Evolutionary conservation across 2,888 invertebrate genomes (phyloP).

Genomic region (Drosophila kokeensis): DNA sequence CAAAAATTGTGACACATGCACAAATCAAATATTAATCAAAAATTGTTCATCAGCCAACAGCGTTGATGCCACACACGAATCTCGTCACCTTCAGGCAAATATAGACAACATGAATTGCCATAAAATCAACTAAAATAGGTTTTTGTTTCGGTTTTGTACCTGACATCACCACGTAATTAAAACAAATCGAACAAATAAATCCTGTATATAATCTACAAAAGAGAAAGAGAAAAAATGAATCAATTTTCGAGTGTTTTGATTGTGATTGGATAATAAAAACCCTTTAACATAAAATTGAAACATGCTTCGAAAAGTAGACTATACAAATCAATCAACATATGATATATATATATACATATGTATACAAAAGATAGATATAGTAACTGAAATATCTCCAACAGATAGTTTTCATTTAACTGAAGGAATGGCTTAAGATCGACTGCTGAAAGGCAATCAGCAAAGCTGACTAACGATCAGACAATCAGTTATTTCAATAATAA

Average conservation of each 20-base stretch:
- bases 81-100: not conserved
- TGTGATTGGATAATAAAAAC: accelerated
- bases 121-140: not conserved
- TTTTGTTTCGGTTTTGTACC: not conserved
- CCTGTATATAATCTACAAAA: not conserved
- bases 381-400: not conserved
- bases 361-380: not conserved
- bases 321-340: not conserved
- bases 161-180: not conserved
- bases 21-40: constrained; percentile 4
- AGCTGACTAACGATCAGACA: not conserved
- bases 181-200: not conserved
- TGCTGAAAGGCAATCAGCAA: not conserved
- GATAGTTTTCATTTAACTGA: not conserved
- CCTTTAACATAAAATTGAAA: not conserved
- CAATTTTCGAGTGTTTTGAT: not conserved
- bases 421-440: too few species aligned
- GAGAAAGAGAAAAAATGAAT: not conserved
- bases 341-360: too few species aligned
- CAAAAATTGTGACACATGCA: not conserved
- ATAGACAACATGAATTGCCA: not conserved
- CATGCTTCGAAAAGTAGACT: not conserved
- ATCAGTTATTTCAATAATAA: not conserved
- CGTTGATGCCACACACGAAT: not conserved
- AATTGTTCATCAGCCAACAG: not conserved